Conservation (phyloP, 2,888 invertebrate species). For the Drosophila antonietae region DNA sequence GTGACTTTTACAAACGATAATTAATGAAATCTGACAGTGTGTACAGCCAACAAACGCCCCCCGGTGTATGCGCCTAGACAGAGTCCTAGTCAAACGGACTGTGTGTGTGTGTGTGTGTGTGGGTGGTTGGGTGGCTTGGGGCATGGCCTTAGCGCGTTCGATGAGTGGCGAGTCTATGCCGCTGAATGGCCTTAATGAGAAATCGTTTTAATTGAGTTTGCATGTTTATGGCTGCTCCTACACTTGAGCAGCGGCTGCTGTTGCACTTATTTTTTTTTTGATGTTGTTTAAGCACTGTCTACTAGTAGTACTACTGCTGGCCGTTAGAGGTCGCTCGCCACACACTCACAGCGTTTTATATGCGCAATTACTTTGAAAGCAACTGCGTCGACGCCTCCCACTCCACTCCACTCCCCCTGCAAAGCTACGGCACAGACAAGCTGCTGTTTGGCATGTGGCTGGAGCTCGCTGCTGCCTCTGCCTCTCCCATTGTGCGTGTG, state of each 20-base stretch:
- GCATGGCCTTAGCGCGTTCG: slow-evolving; percentile 23
- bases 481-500: not conserved
- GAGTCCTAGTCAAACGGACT: slow-evolving; percentile 19
- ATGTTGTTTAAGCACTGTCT: slow-evolving; percentile 5
- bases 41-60: slow-evolving; percentile 28
- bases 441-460: not conserved
- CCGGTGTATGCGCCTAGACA: slow-evolving; percentile 3
- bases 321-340: slow-evolving; percentile 1
- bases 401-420: not conserved
- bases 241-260: slow-evolving; percentile 46
- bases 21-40: slow-evolving; percentile 80
- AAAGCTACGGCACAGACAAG: not conserved
- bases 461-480: not conserved
- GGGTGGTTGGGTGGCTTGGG: not conserved
- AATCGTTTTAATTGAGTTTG: slow-evolving; percentile 81
- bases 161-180: slow-evolving; percentile 12
- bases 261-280: slow-evolving; percentile 37
- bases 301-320: not conserved
- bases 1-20: slow-evolving; percentile 78
- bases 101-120: not conserved
- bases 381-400: slow-evolving; percentile 15
- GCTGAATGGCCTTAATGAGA: slow-evolving; percentile 75
- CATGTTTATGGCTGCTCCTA: slow-evolving; percentile 81
- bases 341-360: slow-evolving; percentile 31
- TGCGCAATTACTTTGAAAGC: slow-evolving; percentile 76